Evolutionary conservation across 1,140 invertebrate species (phyloP), one percentile per base, ranked within the genome.

Genomic region (Papilio polytes): DNA sequence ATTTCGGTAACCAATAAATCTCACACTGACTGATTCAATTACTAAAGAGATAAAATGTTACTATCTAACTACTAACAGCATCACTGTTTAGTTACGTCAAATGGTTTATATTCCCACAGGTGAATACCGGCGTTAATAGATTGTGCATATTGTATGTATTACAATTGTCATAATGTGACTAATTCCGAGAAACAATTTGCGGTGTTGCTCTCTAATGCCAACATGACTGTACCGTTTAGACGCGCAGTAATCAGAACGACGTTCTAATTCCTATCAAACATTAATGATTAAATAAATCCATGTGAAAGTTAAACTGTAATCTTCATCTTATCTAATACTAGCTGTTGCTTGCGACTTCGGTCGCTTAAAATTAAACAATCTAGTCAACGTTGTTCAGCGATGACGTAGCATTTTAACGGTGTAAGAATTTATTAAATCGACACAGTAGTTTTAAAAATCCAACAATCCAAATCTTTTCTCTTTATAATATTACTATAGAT

Each of bases 91-190:
- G 3, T 70, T 26, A 70, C 63, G 63, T 31, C 63, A 31, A 63
- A 63, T 63, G 59, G 59, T 31, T 63, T 26, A 22, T 31, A 70
- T 70, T 70, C 63, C 63, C 63, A 70, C 63, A 70, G 63, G 63
- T 70, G 59, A 63, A 70, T 70, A 70, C 63, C 63, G 63, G 63
- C 26, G 63, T 15, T 70, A 70, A 70, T 70, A 70, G 63, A 70
- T 70, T 70, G 3, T 63, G 63, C 63, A 70, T 31, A 70, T 9
- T 31, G 26, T 70, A 31, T 18, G 13, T 13, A 70, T 31, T 26
- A 31, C 10, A 70, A 70, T 70, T 70, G 63, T 70, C 26, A 70
- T 36, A 70, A 70, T 70, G 26, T 70, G 13, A 31, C 22, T 31
- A 70, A 70, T 70, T 70, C 63, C 22, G 63, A 13, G 63, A 70